Evolutionary conservation across 2,113 vertebrate genomes (phyloP).

Genomic region (Crotalus tigris): DNA sequence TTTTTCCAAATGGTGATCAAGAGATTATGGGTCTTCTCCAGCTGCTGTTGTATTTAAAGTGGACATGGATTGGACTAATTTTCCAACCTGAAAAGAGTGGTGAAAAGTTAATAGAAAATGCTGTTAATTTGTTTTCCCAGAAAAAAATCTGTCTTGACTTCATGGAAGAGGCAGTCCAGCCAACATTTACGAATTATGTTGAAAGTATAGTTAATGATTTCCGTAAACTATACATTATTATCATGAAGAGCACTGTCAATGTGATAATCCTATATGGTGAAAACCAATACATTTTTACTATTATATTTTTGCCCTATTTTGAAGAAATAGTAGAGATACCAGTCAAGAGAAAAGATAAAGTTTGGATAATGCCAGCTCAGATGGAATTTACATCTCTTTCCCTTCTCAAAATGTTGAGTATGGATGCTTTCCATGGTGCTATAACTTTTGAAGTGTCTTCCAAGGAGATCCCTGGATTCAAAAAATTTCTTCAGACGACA

Average conservation of each 20-base stretch:
- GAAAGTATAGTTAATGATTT: rapidly evolving
- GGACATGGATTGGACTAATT: too few relatives aligned
- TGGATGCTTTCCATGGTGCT: not conserved
- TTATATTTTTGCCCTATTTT: not conserved
- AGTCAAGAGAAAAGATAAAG: not conserved
- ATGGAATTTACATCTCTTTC: conserved; percentile 1
- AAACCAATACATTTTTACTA: not conserved
- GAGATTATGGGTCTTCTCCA: not conserved
- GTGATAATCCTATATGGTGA: not conserved
- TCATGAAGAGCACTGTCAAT: not conserved
- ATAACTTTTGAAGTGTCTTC: not conserved
- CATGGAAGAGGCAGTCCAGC: too few relatives aligned
- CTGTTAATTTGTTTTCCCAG: too few relatives aligned
- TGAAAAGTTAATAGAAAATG: too few relatives aligned
- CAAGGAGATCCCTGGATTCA: not conserved
- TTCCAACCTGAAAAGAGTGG: too few relatives aligned
- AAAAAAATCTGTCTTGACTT: too few relatives aligned
- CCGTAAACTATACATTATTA: rapidly evolving
- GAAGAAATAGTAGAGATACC: not conserved
- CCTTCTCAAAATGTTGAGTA: not conserved
- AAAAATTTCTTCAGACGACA: not conserved
- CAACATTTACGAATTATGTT: not conserved
- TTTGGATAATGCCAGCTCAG: not conserved
- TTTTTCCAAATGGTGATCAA: not conserved
- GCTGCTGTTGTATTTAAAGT: too few relatives aligned